Conservation (phyloP, 1,140 invertebrate species). For the Archivesica marissinica region DNA sequence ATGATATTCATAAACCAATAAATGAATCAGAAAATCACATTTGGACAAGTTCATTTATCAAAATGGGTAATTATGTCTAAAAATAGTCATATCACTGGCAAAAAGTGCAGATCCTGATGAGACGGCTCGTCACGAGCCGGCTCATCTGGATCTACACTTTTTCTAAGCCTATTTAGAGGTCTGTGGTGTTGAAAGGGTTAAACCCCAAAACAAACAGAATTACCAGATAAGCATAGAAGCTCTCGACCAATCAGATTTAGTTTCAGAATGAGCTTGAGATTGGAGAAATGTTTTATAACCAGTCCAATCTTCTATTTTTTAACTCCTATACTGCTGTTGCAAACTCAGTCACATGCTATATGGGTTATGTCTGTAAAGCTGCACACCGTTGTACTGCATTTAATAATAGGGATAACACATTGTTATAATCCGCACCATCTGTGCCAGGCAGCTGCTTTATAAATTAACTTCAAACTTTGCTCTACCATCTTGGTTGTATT, state of each 20-base stretch:
- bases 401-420: background rate
- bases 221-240: too few species aligned
- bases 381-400: background rate
- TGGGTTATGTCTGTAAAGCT: background rate
- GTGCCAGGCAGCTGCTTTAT: slow-evolving; percentile 10
- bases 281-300: background rate
- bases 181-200: too few species aligned
- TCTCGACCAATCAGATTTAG: background rate
- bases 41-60: too few species aligned
- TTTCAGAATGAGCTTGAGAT: background rate
- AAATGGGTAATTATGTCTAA: too few species aligned
- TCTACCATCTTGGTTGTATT: background rate
- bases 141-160: too few species aligned
- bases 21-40: too few species aligned
- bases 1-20: too few species aligned
- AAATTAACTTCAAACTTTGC: slow-evolving; percentile 10
- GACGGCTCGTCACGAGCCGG: too few species aligned
- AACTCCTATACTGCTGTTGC: background rate
- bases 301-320: background rate
- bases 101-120: too few species aligned
- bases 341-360: background rate
- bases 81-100: too few species aligned
- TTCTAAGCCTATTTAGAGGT: too few species aligned
- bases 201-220: too few species aligned
- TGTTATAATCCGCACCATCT: background rate